A percentile compares a stretch with the other conserved stretches of the same genome.
phyloP scores from a whole-genome alignment of 1,140 invertebrate genomes.

The Dinothrombium tinctorium region DNA sequence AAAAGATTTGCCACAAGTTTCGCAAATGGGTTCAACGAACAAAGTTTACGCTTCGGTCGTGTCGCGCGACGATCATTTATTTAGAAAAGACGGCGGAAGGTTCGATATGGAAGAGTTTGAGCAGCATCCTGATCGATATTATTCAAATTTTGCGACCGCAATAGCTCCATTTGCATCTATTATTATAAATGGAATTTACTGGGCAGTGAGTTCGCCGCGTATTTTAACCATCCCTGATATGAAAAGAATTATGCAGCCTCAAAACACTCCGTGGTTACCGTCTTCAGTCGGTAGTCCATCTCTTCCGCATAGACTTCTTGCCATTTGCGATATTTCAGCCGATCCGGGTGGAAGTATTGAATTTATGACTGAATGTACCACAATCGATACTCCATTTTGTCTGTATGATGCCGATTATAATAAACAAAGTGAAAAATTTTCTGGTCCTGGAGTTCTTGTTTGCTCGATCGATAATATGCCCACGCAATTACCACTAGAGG shows the following conservation, averaged over 20 bases:
- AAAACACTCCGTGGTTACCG: constrained; percentile 69
- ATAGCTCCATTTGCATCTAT: constrained; percentile 93
- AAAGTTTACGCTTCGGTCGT: constrained; percentile 88
- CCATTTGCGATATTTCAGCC: constrained; percentile 91
- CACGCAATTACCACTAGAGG: constrained; percentile 84
- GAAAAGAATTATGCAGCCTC: constrained; percentile 62
- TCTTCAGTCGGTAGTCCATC: constrained; percentile 42
- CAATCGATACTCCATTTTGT: constrained; percentile 95
- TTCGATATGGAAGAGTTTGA: constrained; percentile 82
- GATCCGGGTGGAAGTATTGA: constrained; percentile 97
- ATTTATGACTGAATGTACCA: constrained; percentile 99
- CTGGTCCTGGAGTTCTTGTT: constrained; percentile 83
- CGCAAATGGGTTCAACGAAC: constrained; percentile 77
- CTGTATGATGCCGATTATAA: constrained; percentile 95
- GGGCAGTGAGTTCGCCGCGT: constrained; percentile 86
- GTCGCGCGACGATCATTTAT: constrained; percentile 67
- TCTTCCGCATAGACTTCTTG: constrained; percentile 50
- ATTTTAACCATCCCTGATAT: constrained; percentile 92
- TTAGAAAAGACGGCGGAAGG: constrained; percentile 57
- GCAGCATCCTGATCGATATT: constrained; percentile 70
- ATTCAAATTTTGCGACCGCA: constrained; percentile 86
- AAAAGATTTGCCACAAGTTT: constrained; percentile 77
- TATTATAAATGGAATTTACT: constrained; percentile 95
- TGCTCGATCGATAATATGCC: constrained; percentile 99
- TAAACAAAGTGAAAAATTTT: constrained; percentile 45